A percentile compares a stretch with the other conserved stretches of the same genome.
phyloP scores from a whole-genome alignment of 1,140 invertebrate genomes.

The Drosophila saltans region DNA sequence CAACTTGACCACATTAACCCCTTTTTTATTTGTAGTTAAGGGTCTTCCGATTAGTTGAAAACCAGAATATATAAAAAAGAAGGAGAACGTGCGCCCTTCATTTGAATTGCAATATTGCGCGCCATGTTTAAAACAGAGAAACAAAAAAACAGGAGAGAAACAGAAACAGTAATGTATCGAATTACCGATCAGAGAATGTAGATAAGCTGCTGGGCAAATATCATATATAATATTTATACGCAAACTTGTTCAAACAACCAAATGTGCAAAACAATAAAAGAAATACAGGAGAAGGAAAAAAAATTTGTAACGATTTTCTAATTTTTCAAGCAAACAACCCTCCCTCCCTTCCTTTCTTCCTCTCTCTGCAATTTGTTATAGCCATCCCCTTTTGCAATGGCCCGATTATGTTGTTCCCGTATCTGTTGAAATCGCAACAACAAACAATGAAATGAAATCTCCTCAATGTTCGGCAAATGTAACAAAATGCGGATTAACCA shows the following conservation, averaged over 20 bases:
- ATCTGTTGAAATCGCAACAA: constrained; percentile 78
- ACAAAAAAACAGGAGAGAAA: neutral
- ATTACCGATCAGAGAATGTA: constrained; percentile 61
- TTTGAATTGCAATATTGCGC: neutral
- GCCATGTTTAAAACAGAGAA: constrained; percentile 21
- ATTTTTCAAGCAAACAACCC: constrained; percentile 73
- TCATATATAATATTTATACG: constrained; percentile 79
- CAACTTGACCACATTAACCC: constrained; percentile 7
- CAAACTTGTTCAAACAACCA: constrained; percentile 80
- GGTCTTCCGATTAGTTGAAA: neutral
- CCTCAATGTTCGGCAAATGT: constrained; percentile 46
- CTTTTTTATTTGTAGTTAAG: constrained; percentile 2
- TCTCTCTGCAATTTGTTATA: too few relatives aligned
- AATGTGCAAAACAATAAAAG: constrained; percentile 73
- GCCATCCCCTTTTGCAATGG: constrained; percentile 27
- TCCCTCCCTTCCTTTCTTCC: constrained; percentile 14
- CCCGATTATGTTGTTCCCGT: constrained; percentile 59
- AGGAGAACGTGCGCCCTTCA: neutral
- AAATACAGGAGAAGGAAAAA: constrained; percentile 35
- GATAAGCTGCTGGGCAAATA: constrained; percentile 78
- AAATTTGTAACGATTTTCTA: constrained; percentile 80
- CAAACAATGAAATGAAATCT: constrained; percentile 51
- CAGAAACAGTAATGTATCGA: constrained; percentile 60
- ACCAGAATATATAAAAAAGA: neutral
- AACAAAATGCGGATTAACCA: constrained; percentile 78